Evolutionary conservation across 2,888 invertebrate species (phyloP), one percentile per base, ranked within the genome.

Genomic region (Stenolophus ochropezus): DNA sequence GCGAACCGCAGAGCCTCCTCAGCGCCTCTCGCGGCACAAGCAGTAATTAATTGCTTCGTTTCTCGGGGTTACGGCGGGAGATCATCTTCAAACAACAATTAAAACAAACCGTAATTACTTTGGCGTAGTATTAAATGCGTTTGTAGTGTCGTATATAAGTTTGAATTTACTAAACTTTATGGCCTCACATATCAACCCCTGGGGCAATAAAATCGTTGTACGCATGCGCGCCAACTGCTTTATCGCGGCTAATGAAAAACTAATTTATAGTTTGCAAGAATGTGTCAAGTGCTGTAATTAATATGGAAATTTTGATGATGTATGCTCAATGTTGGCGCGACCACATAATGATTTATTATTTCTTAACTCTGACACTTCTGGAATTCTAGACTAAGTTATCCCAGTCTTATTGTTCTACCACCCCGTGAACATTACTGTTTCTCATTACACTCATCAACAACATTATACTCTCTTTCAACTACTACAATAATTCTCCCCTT

Each of bases 61-160:
- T 77, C 77, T 61, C 14, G 65, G 65, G 77, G 77, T 77, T 61
- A 61, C 77, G 33, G 77, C 23, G 25, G 47, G 76, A 61, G 77
- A 80, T 80, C 73, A 80, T 80, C 80, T 80, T 80, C 80, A 80
- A 80, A 80, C 80, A 80, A 80, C 80, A 80, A 80, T 80, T 80
- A 80, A 80, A 80, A 80, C 80, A 80, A 79, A 80, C 80, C 80
- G 80, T 80, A 80, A 80, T 80, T 80, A 80, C 80, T 80, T 80
- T 73, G 71, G 80, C 56, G 73, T 56, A 80, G 73, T 73, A 80
- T 80, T 80, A 80, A 80, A 80, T 79, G 79, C 79, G 79, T 79
- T 80, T 73, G 80, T 56, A 80, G 80, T 80, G 80, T 80, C 80
- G 80, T 80, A 80, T 80, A 80, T 80, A 80, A 80, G 80, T 80